Conservation (phyloP, 2,797 vertebrate genomes). For the Streptopelia turtur region DNA sequence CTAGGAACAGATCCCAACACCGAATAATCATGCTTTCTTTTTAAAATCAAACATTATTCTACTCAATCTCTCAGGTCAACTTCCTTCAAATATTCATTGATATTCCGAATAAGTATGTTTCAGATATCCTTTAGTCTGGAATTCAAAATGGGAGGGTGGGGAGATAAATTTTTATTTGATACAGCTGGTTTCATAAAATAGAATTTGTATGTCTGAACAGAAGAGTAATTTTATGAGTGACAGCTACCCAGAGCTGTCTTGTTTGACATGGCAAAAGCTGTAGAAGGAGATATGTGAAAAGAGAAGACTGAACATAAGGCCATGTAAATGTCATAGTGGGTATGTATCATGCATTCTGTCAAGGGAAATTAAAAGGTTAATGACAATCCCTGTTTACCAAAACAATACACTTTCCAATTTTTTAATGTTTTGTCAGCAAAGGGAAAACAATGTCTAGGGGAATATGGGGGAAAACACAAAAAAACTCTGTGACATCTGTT, state of each 20-base stretch:
- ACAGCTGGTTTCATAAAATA: background rate
- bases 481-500: constrained; percentile 57
- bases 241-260: background rate
- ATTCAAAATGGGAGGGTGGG: background rate
- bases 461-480: constrained; percentile 13
- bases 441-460: background rate
- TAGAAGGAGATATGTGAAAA: background rate
- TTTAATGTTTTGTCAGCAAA: constrained; percentile 47
- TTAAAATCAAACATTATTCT: background rate
- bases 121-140: background rate
- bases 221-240: constrained; percentile 17
- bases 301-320: background rate
- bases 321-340: background rate
- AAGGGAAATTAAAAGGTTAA: constrained; percentile 53
- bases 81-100: background rate
- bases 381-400: constrained; percentile 15
- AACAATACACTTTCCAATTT: constrained; percentile 23
- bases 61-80: background rate
- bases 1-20: background rate
- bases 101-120: background rate
- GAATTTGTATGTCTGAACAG: background rate
- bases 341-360: background rate
- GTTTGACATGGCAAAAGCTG: background rate
- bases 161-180: background rate
- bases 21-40: background rate